These are phyloP conservation scores for Psilopsiagon aurifrons DNA, from an alignment of 2,113 vertebrate genomes.

Conservation along the genomic window DNA sequence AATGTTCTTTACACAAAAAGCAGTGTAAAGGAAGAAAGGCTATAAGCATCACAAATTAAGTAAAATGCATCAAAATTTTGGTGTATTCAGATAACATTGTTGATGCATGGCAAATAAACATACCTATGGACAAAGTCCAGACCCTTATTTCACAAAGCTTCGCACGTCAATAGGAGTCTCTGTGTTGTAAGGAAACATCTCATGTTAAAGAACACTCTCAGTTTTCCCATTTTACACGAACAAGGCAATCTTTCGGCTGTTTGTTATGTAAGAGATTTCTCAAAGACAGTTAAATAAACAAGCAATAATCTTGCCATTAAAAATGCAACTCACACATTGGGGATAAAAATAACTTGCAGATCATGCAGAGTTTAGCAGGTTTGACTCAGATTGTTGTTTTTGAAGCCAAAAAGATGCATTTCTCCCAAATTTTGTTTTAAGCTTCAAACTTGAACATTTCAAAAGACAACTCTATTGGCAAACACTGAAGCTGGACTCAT, in stretches of 20 bases:
- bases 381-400: background rate
- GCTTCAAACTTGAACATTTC: background rate
- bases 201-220: background rate
- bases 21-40: background rate
- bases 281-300: background rate
- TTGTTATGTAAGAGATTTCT: background rate
- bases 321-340: background rate
- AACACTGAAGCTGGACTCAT: background rate
- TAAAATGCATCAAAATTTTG: background rate
- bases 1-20: background rate
- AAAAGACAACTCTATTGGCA: background rate
- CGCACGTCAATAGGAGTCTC: background rate
- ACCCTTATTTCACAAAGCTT: background rate
- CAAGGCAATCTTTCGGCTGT: background rate
- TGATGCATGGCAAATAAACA: background rate
- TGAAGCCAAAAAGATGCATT: background rate
- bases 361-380: background rate
- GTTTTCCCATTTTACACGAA: background rate
- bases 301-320: background rate
- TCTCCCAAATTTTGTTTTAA: background rate
- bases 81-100: background rate
- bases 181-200: background rate
- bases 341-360: background rate
- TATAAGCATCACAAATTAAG: background rate
- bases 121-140: background rate